Evolutionary conservation across 2,797 vertebrate genomes (phyloP), one percentile per base, ranked within the genome.

Genomic region (Argyrosomus regius): DNA sequence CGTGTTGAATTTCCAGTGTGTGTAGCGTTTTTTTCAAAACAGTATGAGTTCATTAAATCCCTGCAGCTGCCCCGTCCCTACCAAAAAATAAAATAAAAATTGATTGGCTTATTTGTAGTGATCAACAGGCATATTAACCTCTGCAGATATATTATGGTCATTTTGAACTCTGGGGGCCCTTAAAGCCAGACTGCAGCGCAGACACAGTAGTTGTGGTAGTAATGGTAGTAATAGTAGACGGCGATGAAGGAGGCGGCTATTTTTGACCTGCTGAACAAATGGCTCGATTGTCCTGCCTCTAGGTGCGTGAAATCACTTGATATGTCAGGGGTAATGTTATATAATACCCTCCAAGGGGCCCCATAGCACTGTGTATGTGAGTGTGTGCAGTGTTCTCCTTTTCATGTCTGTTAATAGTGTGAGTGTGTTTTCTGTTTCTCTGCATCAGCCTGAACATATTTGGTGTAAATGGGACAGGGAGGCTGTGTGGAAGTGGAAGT

Each of bases 291-390:
- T 93, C 83, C 87, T 79, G 89, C 85, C 81, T 87, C 72, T 83
- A 87, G 88, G 89, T 92, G 89, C 87, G 72, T 93, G 90, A 91
- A 93, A 94, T 93, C 89, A 94, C 87, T 92, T 91, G 92, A 93
- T 92, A 94, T 88, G 89, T 91, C 84, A 77, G 83, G 78, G 87
- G 84, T 87, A 88, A 85, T 82, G 92, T 91, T 90, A 93, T 87
- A 91, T 91, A 91, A 92, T 92, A 89, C 88, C 78, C 90, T 85
- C 86, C 16, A 24, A 69, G 83, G 85, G 90, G 87, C 72, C 79
- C 72, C 76, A 50, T 17, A 63, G 59, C 35, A 49, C 62, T 64
- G 26, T 75, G 43, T 74, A 58, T 83, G 73, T 66, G 57, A 41
- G 54, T 68, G 72, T 77, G 52, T n/a, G 60, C 50, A 26, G 26